Evolutionary conservation across 2,797 vertebrate species (phyloP).

Genomic region (Gobio occitaniae): DNA sequence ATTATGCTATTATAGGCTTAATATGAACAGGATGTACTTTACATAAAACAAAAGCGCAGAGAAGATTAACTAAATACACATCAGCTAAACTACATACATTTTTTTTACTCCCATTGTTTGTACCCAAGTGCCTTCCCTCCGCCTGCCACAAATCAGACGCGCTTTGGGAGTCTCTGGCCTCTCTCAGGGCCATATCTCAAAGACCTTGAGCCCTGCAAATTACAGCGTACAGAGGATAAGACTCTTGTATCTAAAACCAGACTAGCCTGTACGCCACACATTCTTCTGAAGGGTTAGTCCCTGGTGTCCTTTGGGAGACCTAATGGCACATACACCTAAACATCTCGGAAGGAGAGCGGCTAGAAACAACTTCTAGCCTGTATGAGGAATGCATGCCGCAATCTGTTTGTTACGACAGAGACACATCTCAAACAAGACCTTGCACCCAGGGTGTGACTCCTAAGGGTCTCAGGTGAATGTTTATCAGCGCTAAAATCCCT

Average conservation of each 20-base stretch:
- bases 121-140: background rate
- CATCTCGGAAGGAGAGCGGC: background rate
- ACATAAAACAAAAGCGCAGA: background rate
- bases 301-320: background rate
- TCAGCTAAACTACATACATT: background rate
- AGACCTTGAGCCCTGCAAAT: constrained; percentile 70
- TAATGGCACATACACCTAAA: constrained; percentile 15
- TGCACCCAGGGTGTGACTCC: constrained; percentile 28
- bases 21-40: background rate
- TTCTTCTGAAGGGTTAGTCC: constrained; percentile 37
- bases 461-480: constrained; percentile 54
- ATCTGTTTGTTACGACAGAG: constrained; percentile 28
- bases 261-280: constrained; percentile 28
- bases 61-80: constrained; percentile 18
- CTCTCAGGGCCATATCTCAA: constrained; percentile 66
- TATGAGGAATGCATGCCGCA: constrained; percentile 46
- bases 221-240: constrained; percentile 54
- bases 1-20: background rate
- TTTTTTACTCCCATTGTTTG: constrained; percentile 1
- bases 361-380: constrained; percentile 22
- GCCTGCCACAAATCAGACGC: constrained; percentile 63
- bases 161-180: constrained; percentile 51
- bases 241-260: constrained; percentile 47
- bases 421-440: constrained; percentile 47
- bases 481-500: constrained; percentile 40